Evolutionary conservation across 2,888 invertebrate species (phyloP).

Genomic region (Stenchaetothrips biformis): DNA sequence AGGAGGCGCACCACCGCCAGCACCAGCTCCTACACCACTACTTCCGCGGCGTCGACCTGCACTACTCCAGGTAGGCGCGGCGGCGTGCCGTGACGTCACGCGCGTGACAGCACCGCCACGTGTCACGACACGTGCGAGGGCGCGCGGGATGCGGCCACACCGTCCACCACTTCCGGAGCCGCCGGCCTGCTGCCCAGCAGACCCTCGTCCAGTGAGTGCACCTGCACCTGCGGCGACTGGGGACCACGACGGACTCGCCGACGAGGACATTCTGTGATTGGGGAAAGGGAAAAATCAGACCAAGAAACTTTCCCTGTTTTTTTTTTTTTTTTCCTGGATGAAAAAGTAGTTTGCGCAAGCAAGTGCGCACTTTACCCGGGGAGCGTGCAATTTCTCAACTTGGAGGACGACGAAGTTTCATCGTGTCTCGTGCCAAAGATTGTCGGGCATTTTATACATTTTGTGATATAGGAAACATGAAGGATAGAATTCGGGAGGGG

Average conservation of each 20-base stretch:
- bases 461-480: too few relatives aligned
- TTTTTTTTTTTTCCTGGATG: too few relatives aligned
- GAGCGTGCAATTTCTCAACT: too few relatives aligned
- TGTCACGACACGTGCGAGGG: neutral
- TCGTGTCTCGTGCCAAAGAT: too few relatives aligned
- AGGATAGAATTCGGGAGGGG: too few relatives aligned
- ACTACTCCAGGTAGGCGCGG: neutral
- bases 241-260: neutral
- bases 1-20: neutral
- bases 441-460: too few relatives aligned
- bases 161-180: conserved; percentile 2
- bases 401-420: too few relatives aligned
- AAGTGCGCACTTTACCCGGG: too few relatives aligned
- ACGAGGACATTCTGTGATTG: neutral
- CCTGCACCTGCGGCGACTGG: neutral
- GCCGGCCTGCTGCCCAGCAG: neutral
- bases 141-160: neutral
- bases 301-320: too few relatives aligned
- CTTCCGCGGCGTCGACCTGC: conserved; percentile 7
- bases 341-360: too few relatives aligned
- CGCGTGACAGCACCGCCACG: neutral
- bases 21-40: neutral
- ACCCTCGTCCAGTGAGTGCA: too few relatives aligned
- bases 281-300: neutral
- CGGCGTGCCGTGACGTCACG: too few relatives aligned